Evolutionary conservation across 92 coral and sea anemone species (phyloP).

Genomic region (Bergia sp.): DNA sequence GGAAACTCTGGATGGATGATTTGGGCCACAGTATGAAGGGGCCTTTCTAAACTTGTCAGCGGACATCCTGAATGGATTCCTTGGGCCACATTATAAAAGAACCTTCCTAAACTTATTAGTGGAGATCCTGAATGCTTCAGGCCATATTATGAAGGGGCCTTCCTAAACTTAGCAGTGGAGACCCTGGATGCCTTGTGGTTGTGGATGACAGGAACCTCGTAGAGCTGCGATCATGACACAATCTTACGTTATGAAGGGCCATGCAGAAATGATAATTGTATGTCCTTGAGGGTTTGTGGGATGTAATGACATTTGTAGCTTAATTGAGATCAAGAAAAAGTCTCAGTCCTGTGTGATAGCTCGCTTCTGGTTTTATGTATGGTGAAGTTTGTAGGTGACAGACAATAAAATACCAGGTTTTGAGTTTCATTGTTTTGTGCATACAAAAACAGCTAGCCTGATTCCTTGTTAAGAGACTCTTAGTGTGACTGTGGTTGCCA

Average conservation of each 20-base stretch:
- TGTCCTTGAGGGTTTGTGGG: neutral
- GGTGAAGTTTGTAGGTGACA: neutral
- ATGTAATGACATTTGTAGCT: neutral
- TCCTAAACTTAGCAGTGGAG: neutral
- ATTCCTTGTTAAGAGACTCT: too few relatives aligned
- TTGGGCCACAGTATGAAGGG: neutral
- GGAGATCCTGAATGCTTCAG: neutral
- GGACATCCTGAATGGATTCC: constrained; percentile 10
- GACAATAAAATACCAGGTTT: neutral
- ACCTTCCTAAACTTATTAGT: neutral
- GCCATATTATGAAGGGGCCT: constrained; percentile 18
- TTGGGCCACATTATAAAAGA: neutral
- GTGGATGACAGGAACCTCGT: neutral
- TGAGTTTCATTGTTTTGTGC: neutral
- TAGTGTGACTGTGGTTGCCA: too few relatives aligned
- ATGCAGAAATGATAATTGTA: constrained; percentile 1
- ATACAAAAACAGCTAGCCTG: neutral
- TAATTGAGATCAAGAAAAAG: neutral
- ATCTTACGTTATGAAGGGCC: constrained; percentile 19
- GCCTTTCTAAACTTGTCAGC: neutral
- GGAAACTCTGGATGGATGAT: constrained; percentile 11
- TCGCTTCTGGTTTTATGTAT: neutral
- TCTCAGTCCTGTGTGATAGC: neutral
- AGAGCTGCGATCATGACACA: neutral
- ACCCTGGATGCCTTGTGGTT: neutral